Conservation (phyloP, 37 sponge, comb jelly and placozoan genomes). For the Ianthella basta region DNA sequence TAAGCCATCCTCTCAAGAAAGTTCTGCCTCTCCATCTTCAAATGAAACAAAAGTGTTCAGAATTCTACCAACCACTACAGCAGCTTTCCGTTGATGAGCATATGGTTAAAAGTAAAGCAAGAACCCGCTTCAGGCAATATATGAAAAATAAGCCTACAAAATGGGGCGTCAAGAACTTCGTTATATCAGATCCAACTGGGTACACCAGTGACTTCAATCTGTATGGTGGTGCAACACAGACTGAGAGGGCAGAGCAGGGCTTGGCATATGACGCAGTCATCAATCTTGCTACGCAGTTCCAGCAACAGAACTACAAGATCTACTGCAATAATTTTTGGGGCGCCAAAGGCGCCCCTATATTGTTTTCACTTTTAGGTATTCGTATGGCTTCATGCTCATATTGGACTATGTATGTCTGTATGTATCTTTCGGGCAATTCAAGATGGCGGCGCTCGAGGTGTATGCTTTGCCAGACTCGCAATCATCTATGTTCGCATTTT, state of each 20-base stretch:
- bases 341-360: too few relatives aligned
- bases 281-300: not conserved
- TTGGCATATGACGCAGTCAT: not conserved
- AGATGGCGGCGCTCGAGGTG: too few relatives aligned
- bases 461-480: too few relatives aligned
- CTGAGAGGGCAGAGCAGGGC: not conserved
- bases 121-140: slow-evolving; percentile 6
- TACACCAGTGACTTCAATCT: not conserved
- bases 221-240: not conserved
- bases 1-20: not conserved
- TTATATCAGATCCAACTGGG: not conserved
- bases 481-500: too few relatives aligned
- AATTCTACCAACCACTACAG: slow-evolving; percentile 6
- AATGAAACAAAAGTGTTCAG: slow-evolving; percentile 12
- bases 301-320: not conserved
- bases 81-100: slow-evolving; percentile 39
- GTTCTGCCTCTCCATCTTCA: slow-evolving; percentile 16
- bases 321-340: not conserved
- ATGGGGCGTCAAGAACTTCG: slow-evolving; percentile 1
- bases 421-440: too few relatives aligned
- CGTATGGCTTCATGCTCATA: too few relatives aligned
- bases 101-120: slow-evolving; percentile 42
- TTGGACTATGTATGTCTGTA: too few relatives aligned
- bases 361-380: too few relatives aligned
- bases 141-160: slow-evolving; percentile 12